Base-by-base conservation (phyloP, 2,888 invertebrate genomes). In the Drosophila quinaria region DNA sequence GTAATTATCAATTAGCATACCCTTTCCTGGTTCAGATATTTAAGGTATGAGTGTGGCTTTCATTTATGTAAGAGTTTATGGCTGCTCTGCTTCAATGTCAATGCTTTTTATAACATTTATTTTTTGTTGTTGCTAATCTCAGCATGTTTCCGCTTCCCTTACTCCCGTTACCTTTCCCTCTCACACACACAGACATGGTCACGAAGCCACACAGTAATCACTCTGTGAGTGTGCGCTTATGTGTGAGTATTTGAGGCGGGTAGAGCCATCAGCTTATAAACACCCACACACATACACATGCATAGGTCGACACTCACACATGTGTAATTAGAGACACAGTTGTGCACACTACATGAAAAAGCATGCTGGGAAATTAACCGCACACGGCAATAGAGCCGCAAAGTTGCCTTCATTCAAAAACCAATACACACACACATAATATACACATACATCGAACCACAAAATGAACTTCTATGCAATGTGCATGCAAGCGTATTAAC, bases 261-360 rank as follows among this genome's bases (percentile, higher is more conserved):
- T 47, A 35, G 46, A 54, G 59, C 54, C 66, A 55, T 29, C 52
- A 35, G 65, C 68, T 69, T 59, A 65, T 63, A 39, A 37, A 67
- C 15, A 33, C 61, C 59, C 51, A 50, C 55, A 47, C 61, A 47
- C 49, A 56, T 56, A 25, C 49, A 31, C 66, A 46, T 41, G 11
- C 50, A 37, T 61, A 29, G 42, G 46, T 37, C 35, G 25, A 71
- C 62, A 72, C 56, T 39, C 66, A 42, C 74, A 51, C 67, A 63
- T 31, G 44, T 70, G 78, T 74, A 83, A 86, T 86, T 80, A 78
- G 72, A 83, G 64, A 58, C 66, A 73, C 70, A 66, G 62, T 66
- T 31, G 39, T 58, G 50, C 66, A 54, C 81, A 79, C 49, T 59
- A 69, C 67, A 62, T 49, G 62, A 31, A 71, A 66, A 61, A 70